Evolutionary conservation across 2,888 invertebrate species (phyloP).

Genomic region (Liopterus haemorrhoidalis): DNA sequence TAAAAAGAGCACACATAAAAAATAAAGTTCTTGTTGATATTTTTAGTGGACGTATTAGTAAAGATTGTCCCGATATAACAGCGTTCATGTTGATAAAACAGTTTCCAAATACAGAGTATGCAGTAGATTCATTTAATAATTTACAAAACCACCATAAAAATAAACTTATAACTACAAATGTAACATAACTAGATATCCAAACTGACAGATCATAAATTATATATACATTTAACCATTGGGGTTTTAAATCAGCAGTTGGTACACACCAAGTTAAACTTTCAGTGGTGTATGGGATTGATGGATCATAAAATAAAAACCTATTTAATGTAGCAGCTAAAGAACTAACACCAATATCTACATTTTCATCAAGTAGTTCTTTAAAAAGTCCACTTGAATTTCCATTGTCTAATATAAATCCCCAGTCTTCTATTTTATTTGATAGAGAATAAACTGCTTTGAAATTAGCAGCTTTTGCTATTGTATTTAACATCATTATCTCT

Average conservation of each 20-base stretch:
- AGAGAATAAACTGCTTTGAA: slow-evolving; percentile 26
- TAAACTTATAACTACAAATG: slow-evolving; percentile 13
- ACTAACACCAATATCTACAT: slow-evolving; percentile 28
- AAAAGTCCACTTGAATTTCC: slow-evolving; percentile 29
- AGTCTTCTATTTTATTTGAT: slow-evolving; percentile 26
- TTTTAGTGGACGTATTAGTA: slow-evolving; percentile 16
- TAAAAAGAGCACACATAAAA: slow-evolving; percentile 28
- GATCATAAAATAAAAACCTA: slow-evolving; percentile 25
- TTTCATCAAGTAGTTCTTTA: slow-evolving; percentile 25
- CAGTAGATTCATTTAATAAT: slow-evolving; percentile 7
- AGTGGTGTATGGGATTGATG: slow-evolving; percentile 25
- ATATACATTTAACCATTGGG: slow-evolving; percentile 26
- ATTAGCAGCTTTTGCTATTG: slow-evolving; percentile 25
- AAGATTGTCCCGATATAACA: slow-evolving; percentile 17
- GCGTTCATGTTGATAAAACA: slow-evolving; percentile 21
- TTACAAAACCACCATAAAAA: slow-evolving; percentile 4
- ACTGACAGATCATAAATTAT: slow-evolving; percentile 23
- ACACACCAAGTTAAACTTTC: slow-evolving; percentile 30
- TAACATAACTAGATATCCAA: slow-evolving; percentile 17
- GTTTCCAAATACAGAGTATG: slow-evolving; percentile 17
- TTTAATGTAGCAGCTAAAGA: slow-evolving; percentile 23
- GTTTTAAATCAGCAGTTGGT: slow-evolving; percentile 24
- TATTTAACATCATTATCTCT: slow-evolving; percentile 28
- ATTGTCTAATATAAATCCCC: slow-evolving; percentile 28
- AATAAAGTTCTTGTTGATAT: slow-evolving; percentile 20